Base-by-base conservation (phyloP, 2,797 vertebrate genomes). In the Sebastes minor region DNA sequence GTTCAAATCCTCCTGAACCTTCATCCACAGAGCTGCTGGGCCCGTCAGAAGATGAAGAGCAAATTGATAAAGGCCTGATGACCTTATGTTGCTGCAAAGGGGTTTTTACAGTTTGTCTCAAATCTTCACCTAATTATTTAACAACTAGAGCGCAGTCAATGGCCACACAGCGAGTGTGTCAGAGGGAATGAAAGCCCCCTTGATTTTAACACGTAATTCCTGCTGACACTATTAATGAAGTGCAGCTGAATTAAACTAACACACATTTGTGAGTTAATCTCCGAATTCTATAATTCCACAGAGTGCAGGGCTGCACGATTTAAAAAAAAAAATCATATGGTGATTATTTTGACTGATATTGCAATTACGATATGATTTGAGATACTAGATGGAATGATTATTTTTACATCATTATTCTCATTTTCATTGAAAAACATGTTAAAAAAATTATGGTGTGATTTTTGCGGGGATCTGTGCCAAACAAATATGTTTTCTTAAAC, bases 1-100 rank as follows among this genome's bases (percentile, higher is more conserved):
- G 88, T 85, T 83, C 83, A 92, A 62, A 71, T 66, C 72, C 52
- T 67, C 28, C 35, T 84, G 82, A 83, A 83, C 83, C 35, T 68
- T 90, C 33, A 71, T 49, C 74, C 74, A 65, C 23, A 33, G 56
- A 74, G 42, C 33, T 3, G 3, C 25, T 66, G 55, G 79, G 80
- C 61, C 81, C 23, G 52, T 80, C 27, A 62, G 61, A 74, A 32
- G 28, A 70, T 74, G 38, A 81, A 22, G 25, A 74, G 64, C 30
- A 62, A 71, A 72, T 77, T 61, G 71, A 80, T 80, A 84, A 88
- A 75, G 4, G 59, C 18, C 27, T 6, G 38, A 25, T 74, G 28
- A 88, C 74, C 81, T 87, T 84, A 74, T 78, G 68, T 86, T 81
- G 28, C 13, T 55, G 56, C 9, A 49, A 38, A 22, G 18, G 16